phyloP scores from a whole-genome alignment of 2,797 vertebrate genomes.

The Clarias pachynema region DNA sequence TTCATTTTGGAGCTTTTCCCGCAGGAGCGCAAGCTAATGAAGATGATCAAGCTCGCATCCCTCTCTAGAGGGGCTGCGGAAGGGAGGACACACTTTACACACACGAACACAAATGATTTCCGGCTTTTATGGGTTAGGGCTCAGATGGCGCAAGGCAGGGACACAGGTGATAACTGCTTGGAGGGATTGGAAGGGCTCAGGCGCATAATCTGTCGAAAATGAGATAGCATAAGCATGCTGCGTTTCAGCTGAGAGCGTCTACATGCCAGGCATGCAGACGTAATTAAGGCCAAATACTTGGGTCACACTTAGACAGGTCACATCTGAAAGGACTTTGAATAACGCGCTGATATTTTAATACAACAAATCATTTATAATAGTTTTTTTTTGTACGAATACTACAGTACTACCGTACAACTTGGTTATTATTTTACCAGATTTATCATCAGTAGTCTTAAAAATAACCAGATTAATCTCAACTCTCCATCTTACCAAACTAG shows the following conservation, averaged over 20 bases:
- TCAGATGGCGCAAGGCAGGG: conserved; percentile 39
- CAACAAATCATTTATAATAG: background rate
- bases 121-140: conserved; percentile 59
- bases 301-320: background rate
- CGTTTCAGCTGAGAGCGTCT: conserved; percentile 30
- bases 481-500: background rate
- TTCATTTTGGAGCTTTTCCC: conserved; percentile 51
- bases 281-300: conserved; percentile 20
- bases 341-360: background rate
- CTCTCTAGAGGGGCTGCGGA: conserved; percentile 49
- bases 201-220: conserved; percentile 42
- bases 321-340: background rate
- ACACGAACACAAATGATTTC: conserved; percentile 58
- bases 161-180: conserved; percentile 47
- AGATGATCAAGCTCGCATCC: conserved; percentile 63
- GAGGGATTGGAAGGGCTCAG: conserved; percentile 35
- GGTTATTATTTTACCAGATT: background rate
- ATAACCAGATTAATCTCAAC: background rate
- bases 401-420: background rate
- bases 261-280: background rate
- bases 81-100: conserved; percentile 59
- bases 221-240: conserved; percentile 34
- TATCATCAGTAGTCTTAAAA: background rate
- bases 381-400: background rate
- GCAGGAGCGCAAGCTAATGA: conserved; percentile 42